Conservation (phyloP, 64 coral and sea anemone genomes). For the Stylophora pistillata region DNA sequence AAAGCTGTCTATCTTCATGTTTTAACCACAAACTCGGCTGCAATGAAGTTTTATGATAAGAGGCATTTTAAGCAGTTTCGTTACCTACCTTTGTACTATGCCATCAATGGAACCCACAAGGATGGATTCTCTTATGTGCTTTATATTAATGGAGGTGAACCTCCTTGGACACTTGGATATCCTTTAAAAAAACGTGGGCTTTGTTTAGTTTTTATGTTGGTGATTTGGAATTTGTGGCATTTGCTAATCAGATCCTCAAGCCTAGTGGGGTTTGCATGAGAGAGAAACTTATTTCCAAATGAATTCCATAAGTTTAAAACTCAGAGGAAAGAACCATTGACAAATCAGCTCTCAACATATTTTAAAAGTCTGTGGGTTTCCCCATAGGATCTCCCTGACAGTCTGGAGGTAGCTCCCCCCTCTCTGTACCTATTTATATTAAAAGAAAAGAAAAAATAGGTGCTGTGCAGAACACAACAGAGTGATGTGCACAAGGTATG, state of each 20-base stretch:
- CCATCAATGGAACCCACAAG: constrained; percentile 85
- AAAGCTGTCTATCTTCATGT: constrained; percentile 99
- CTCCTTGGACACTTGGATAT: constrained; percentile 97
- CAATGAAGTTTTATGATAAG: constrained; percentile 94
- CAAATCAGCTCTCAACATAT: no score
- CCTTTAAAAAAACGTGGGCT: constrained; percentile 49
- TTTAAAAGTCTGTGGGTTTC: no score
- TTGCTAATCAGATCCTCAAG: no score
- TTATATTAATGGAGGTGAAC: constrained; percentile 96
- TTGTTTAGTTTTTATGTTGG: background rate
- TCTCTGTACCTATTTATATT: no score
- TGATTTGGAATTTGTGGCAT: background rate
- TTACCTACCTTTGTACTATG: constrained; percentile 94
- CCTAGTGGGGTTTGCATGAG: no score
- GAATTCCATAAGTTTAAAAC: no score
- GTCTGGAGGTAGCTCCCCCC: no score
- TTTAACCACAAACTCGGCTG: constrained; percentile 85
- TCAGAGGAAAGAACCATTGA: no score
- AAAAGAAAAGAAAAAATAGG: background rate
- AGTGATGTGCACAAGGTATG: background rate
- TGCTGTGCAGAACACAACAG: background rate
- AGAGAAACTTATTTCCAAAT: no score
- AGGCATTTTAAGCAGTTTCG: constrained; percentile 77
- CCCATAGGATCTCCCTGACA: no score
- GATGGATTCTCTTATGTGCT: constrained; percentile 95